Percentiles rank a stretch among this genome's conserved stretches.
These are phyloP conservation scores for Drosophila atroscutellata DNA, from an alignment of 2,888 invertebrate species.

Conservation along the genomic window DNA sequence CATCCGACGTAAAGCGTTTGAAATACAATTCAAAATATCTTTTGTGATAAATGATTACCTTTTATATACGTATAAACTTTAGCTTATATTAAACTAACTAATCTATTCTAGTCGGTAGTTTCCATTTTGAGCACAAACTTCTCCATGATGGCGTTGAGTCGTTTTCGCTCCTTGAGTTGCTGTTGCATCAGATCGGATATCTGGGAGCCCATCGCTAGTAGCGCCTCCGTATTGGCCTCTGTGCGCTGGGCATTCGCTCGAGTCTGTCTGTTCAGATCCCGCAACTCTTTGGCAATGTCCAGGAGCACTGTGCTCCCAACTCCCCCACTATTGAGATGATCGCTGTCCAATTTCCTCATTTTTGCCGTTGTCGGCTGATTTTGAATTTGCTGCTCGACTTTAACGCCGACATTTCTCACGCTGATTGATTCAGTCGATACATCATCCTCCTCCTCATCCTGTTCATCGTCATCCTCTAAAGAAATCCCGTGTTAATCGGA, in stretches of 20 bases:
- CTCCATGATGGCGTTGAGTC: conserved; percentile 67
- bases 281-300: conserved; percentile 65
- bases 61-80: background rate
- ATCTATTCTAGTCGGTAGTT: conserved; percentile 48
- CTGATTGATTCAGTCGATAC: conserved; percentile 37
- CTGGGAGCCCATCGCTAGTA: conserved; percentile 65
- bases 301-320: conserved; percentile 36
- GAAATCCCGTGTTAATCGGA: background rate
- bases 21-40: background rate
- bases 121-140: conserved; percentile 71
- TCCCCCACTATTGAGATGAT: conserved; percentile 16
- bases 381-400: conserved; percentile 34
- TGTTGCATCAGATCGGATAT: conserved; percentile 69
- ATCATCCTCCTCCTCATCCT: conserved; percentile 44
- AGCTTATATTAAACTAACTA: conserved; percentile 5
- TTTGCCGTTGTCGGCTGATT: conserved; percentile 31
- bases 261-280: conserved; percentile 60
- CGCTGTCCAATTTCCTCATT: conserved; percentile 42
- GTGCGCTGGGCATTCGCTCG: conserved; percentile 62
- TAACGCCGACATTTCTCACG: conserved; percentile 23
- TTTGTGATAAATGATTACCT: background rate
- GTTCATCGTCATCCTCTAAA: conserved; percentile 36
- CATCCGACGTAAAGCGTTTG: background rate
- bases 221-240: conserved; percentile 64
- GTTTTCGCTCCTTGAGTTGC: conserved; percentile 65